Percentiles rank a stretch among this genome's conserved stretches.
Evolutionary conservation across 2,113 vertebrate genomes (phyloP).

Genomic region (Galbula dea): DNA sequence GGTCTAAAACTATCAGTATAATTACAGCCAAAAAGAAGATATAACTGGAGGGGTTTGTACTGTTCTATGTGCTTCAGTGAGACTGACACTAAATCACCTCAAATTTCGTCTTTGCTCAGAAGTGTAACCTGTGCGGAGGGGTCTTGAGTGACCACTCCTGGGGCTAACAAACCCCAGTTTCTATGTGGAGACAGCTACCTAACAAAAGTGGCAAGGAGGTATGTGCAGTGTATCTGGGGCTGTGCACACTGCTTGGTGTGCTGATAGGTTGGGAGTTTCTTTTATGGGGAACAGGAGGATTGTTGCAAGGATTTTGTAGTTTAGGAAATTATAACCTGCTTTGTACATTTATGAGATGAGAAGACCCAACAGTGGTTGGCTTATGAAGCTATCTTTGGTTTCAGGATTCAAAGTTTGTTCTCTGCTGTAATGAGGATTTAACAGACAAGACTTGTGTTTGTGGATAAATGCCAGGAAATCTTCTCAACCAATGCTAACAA

Average conservation of each 20-base stretch:
- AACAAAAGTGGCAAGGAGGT: neutral
- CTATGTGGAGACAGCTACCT: neutral
- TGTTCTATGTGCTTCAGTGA: neutral
- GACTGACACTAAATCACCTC: neutral
- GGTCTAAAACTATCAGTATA: neutral
- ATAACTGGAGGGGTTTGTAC: neutral
- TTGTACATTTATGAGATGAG: neutral
- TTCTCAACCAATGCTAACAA: neutral
- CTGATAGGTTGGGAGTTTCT: neutral
- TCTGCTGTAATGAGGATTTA: slow-evolving; percentile 14
- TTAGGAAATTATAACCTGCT: neutral
- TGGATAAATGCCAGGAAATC: slow-evolving; percentile 21
- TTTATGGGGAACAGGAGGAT: neutral
- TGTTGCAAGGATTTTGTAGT: neutral
- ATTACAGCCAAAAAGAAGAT: neutral
- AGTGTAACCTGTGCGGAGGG: neutral
- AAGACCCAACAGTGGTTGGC: neutral
- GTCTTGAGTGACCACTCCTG: neutral
- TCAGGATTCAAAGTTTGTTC: neutral
- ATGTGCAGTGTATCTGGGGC: neutral
- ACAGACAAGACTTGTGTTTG: neutral
- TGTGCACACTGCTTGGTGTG: fast-evolving
- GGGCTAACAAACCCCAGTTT: neutral
- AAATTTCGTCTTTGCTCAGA: neutral
- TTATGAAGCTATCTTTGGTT: neutral